Conservation (phyloP, 2,888 invertebrate species). For the Drosophila kambysellisi region DNA sequence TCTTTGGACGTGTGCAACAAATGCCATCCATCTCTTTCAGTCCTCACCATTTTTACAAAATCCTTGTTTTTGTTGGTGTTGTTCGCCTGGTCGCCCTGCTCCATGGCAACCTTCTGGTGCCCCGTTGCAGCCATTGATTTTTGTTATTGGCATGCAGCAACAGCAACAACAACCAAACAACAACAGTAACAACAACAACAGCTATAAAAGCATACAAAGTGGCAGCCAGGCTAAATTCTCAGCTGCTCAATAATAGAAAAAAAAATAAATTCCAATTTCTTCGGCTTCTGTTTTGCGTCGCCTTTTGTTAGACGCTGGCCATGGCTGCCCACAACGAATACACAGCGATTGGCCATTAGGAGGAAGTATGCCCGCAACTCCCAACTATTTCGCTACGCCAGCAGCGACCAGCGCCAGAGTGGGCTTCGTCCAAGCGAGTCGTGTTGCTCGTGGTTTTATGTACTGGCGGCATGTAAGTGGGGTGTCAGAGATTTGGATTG, state of each 20-base stretch:
- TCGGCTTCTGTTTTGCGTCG: conserved; percentile 24
- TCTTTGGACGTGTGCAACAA: conserved; percentile 51
- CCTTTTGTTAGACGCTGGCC: conserved; percentile 34
- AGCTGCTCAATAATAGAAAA: conserved; percentile 48
- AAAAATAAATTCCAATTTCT: conserved; percentile 39
- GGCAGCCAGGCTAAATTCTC: conserved; percentile 51
- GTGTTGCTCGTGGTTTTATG: conserved; percentile 74
- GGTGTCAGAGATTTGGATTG: conserved; percentile 46
- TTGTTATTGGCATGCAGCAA: conserved; percentile 66
- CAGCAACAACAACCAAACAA: conserved; percentile 21
- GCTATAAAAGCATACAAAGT: conserved; percentile 37
- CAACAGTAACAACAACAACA: conserved; percentile 15
- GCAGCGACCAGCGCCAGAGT: conserved; percentile 43
- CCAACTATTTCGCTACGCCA: conserved; percentile 51
- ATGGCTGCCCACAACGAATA: conserved; percentile 43
- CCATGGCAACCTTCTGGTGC: conserved; percentile 63
- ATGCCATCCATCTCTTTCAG: conserved; percentile 36
- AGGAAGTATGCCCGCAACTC: conserved; percentile 52
- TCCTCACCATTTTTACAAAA: background rate
- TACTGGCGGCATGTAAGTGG: conserved; percentile 78
- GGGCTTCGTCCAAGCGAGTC: conserved; percentile 68
- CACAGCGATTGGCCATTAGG: conserved; percentile 30
- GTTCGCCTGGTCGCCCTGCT: conserved; percentile 14
- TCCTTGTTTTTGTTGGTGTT: conserved; percentile 33
- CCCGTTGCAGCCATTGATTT: conserved; percentile 70